Evolutionary conservation across 2,797 vertebrate species (phyloP).

Genomic region (Hoplostethus mediterraneus): DNA sequence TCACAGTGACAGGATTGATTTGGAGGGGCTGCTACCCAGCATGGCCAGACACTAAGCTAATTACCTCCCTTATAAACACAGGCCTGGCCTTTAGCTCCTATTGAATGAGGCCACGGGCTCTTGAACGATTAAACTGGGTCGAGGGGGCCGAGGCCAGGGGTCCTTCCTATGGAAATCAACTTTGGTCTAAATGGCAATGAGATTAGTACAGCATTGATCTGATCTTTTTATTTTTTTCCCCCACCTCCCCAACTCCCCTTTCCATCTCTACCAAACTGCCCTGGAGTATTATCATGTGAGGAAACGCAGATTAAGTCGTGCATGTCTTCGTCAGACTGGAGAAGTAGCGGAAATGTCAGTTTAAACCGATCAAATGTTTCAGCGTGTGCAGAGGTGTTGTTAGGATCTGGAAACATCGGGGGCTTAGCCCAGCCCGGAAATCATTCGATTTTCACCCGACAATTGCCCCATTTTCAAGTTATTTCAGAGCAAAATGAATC

Average conservation of each 20-base stretch:
- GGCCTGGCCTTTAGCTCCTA: slow-evolving; percentile 69
- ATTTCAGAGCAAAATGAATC: too few relatives aligned
- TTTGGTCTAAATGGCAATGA: slow-evolving; percentile 75
- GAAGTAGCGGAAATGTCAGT: slow-evolving; percentile 8
- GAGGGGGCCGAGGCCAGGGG: slow-evolving; percentile 42
- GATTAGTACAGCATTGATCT: slow-evolving; percentile 64
- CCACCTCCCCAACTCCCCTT: slow-evolving; percentile 9
- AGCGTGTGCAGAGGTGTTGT: background rate
- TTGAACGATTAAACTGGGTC: slow-evolving; percentile 57
- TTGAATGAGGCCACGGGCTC: slow-evolving; percentile 63
- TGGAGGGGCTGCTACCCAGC: slow-evolving; percentile 58
- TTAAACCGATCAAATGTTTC: background rate
- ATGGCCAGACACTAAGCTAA: slow-evolving; percentile 71
- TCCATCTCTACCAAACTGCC: background rate
- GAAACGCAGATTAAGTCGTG: slow-evolving; percentile 33
- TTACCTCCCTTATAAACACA: slow-evolving; percentile 73
- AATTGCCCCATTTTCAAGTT: too few relatives aligned
- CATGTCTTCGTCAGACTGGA: slow-evolving; percentile 12
- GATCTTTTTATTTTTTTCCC: slow-evolving; percentile 47
- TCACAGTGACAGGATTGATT: slow-evolving; percentile 69
- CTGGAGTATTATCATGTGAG: slow-evolving; percentile 18
- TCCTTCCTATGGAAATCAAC: slow-evolving; percentile 77
- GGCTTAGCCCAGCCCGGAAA: too few relatives aligned
- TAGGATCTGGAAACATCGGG: too few relatives aligned
- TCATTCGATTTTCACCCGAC: too few relatives aligned